Evolutionary conservation across 2,888 invertebrate species (phyloP).

Genomic region (Drosophila falleni): DNA sequence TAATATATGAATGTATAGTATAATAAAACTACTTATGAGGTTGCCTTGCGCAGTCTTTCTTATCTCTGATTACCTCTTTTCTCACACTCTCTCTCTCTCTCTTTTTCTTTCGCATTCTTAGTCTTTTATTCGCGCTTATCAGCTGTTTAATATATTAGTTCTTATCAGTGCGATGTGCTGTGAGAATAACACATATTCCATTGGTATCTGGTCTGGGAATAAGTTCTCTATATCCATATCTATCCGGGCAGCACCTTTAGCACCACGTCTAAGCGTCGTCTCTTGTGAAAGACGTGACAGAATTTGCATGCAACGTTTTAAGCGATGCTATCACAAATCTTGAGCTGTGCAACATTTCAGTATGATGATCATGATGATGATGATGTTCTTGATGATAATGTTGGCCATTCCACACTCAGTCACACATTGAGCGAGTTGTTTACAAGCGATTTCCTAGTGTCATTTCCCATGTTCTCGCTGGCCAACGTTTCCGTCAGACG

Average conservation of each 20-base stretch:
- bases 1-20: slow-evolving; percentile 9
- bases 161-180: slow-evolving; percentile 28
- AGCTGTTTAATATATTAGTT: slow-evolving; percentile 16
- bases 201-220: slow-evolving; percentile 3
- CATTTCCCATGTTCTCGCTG: slow-evolving; percentile 74
- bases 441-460: slow-evolving; percentile 80
- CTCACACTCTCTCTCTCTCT: slow-evolving; percentile 12
- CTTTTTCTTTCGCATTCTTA: slow-evolving; percentile 6
- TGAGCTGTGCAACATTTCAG: slow-evolving; percentile 9
- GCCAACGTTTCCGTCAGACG: slow-evolving; percentile 68
- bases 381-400: slow-evolving; percentile 23
- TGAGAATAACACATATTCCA: background rate
- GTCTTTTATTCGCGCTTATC: slow-evolving; percentile 24
- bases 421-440: slow-evolving; percentile 51
- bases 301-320: slow-evolving; percentile 64
- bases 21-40: slow-evolving; percentile 9
- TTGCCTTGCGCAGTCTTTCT: slow-evolving; percentile 31
- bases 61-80: slow-evolving; percentile 23
- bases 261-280: slow-evolving; percentile 69
- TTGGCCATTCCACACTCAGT: slow-evolving; percentile 29
- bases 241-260: slow-evolving; percentile 52
- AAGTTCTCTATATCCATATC: slow-evolving; percentile 45
- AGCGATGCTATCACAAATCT: slow-evolving; percentile 46
- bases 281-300: slow-evolving; percentile 68
- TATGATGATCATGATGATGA: slow-evolving; percentile 21